Percentiles rank a stretch among this genome's conserved stretches.
These are phyloP conservation scores for Drosophila nr. perissopoda DNA, from an alignment of 2,888 invertebrate species.

Conservation along the genomic window DNA sequence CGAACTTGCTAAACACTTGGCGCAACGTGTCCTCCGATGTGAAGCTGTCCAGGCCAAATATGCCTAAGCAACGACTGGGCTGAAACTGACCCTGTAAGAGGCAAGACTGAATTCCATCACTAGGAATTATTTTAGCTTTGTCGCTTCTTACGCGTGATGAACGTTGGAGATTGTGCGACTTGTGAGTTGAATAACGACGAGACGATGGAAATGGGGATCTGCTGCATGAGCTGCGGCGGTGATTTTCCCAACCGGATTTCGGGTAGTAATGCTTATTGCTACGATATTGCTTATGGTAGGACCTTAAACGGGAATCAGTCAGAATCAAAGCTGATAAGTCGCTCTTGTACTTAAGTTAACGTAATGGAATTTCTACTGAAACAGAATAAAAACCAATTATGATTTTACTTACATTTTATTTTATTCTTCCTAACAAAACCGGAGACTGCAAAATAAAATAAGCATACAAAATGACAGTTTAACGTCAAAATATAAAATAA, in stretches of 20 bases:
- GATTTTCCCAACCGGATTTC: constrained; percentile 16
- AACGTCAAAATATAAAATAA: background rate
- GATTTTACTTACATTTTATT: constrained; percentile 16
- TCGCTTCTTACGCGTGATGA: constrained; percentile 34
- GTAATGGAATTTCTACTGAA: background rate
- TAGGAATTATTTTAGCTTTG: background rate
- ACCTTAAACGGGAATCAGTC: constrained; percentile 55
- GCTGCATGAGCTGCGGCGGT: constrained; percentile 8
- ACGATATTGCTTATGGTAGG: constrained; percentile 86
- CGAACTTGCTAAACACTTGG: constrained; percentile 96
- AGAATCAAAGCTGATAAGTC: background rate
- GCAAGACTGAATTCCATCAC: background rate
- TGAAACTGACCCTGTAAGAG: constrained; percentile 86
- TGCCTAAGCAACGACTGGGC: constrained; percentile 94
- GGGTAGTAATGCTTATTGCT: constrained; percentile 88
- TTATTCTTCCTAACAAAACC: background rate
- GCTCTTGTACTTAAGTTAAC: constrained; percentile 9
- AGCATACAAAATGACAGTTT: constrained; percentile 20
- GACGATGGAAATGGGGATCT: background rate
- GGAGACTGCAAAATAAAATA: constrained; percentile 18
- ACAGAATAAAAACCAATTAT: background rate
- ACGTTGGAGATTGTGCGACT: constrained; percentile 26
- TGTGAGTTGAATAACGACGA: constrained; percentile 15
- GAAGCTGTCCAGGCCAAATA: constrained; percentile 96
- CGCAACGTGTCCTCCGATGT: constrained; percentile 96